Conservation (phyloP, 2,113 vertebrate species). For the Asarcornis scutulata region DNA sequence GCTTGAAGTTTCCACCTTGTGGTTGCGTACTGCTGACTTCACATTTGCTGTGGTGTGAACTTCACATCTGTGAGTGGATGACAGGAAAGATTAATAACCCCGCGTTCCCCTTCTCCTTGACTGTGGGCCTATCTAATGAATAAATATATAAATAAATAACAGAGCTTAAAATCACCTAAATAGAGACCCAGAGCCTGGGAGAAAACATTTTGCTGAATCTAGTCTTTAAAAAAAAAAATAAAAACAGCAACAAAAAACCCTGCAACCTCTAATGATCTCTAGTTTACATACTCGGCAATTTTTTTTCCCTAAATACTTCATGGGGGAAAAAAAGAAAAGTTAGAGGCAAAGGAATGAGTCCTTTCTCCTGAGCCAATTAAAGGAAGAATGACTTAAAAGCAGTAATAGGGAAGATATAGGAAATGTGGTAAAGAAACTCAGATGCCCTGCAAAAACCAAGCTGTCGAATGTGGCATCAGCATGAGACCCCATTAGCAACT, state of each 20-base stretch:
- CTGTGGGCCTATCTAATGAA: slow-evolving; percentile 82
- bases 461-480: background rate
- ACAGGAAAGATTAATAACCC: slow-evolving; percentile 99
- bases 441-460: background rate
- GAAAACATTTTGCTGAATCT: slow-evolving; percentile 93
- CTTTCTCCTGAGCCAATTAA: slow-evolving; percentile 36
- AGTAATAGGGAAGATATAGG: background rate
- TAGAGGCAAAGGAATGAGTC: slow-evolving; percentile 50
- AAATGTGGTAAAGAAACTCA: background rate
- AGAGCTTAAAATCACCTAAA: slow-evolving; percentile 81
- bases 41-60: slow-evolving; percentile 92
- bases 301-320: slow-evolving; percentile 71
- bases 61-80: slow-evolving; percentile 97
- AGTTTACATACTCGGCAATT: slow-evolving; percentile 81
- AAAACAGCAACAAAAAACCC: background rate
- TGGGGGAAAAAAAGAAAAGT: slow-evolving; percentile 47
- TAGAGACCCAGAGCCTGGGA: slow-evolving; percentile 84
- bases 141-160: slow-evolving; percentile 82
- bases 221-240: slow-evolving; percentile 70
- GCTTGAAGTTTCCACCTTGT: slow-evolving; percentile 87
- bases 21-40: slow-evolving; percentile 94
- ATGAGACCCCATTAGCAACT: rapidly evolving
- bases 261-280: slow-evolving; percentile 79
- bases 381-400: slow-evolving; percentile 3
- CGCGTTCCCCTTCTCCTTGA: slow-evolving; percentile 79